These are phyloP conservation scores for Styela clava DNA, from an alignment of 23 tunicate species.

Conservation along the genomic window DNA sequence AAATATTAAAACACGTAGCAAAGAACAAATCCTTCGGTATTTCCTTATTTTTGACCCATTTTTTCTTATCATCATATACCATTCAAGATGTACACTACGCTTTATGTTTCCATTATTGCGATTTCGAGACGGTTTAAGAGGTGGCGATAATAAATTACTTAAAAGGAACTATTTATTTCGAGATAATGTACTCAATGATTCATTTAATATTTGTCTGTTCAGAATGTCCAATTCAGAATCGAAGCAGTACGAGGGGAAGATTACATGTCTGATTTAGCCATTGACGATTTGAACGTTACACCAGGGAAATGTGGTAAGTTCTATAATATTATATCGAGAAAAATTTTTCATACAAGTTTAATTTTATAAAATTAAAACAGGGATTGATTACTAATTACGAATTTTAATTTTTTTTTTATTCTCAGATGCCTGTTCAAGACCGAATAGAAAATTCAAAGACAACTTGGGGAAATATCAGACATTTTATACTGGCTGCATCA, in stretches of 20 bases:
- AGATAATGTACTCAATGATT: no score
- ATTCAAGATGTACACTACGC: no score
- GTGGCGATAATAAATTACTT: no score
- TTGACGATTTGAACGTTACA: conserved; percentile 62
- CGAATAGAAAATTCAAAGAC: conserved; percentile 39
- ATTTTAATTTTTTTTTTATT: background rate
- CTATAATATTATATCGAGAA: background rate
- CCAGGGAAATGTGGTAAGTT: conserved; percentile 88
- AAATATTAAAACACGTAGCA: no score
- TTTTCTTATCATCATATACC: no score
- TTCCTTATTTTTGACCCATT: no score
- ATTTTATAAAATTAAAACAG: background rate
- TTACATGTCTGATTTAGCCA: conserved; percentile 76
- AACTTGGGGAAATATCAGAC: conserved; percentile 41
- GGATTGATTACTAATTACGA: no score
- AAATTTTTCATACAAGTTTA: background rate
- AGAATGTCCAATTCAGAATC: conserved; percentile 62
- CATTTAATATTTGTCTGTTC: no score
- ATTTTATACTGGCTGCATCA: conserved; percentile 74
- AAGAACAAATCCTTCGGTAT: no score
- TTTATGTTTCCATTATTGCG: no score
- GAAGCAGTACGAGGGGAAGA: conserved; percentile 70
- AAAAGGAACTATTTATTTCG: no score
- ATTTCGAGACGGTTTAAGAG: no score
- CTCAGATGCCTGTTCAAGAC: conserved; percentile 65